A percentile compares a stretch with the other conserved stretches of the same genome.
These are phyloP conservation scores for Tiliqua scincoides DNA, from an alignment of 2,113 vertebrate genomes.

Conservation along the genomic window DNA sequence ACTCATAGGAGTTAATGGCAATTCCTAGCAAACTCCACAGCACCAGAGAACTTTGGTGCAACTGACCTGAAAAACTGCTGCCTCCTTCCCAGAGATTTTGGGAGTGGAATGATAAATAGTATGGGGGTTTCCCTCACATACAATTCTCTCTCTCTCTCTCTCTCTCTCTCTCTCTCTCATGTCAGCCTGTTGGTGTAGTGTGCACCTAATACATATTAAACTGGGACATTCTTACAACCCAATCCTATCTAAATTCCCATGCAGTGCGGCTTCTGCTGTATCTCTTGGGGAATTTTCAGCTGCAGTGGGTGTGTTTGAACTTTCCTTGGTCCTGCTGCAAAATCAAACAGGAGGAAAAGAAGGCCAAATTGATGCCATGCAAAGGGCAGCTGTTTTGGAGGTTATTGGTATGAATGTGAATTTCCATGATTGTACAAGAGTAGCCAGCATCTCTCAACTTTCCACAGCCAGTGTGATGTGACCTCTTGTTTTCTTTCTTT, in stretches of 20 bases:
- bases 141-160: too few relatives aligned
- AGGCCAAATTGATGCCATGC: not conserved
- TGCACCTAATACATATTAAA: not conserved
- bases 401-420: too few relatives aligned
- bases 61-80: not conserved
- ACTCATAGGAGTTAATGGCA: constrained; percentile 48
- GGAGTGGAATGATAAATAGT: not conserved
- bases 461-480: too few relatives aligned
- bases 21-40: not conserved
- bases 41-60: not conserved
- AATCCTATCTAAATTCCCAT: too few relatives aligned
- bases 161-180: too few relatives aligned
- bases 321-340: not conserved
- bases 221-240: not conserved
- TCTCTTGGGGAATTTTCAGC: too few relatives aligned
- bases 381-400: too few relatives aligned
- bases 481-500: too few relatives aligned
- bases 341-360: not conserved
- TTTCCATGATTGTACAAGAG: not conserved
- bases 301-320: not conserved
- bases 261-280: too few relatives aligned
- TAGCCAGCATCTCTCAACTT: not conserved
- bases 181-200: not conserved
- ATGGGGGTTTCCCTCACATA: not conserved
- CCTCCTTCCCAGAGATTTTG: not conserved